phyloP scores from a whole-genome alignment of 2,888 invertebrate genomes.

The Bombyx huttoni region DNA sequence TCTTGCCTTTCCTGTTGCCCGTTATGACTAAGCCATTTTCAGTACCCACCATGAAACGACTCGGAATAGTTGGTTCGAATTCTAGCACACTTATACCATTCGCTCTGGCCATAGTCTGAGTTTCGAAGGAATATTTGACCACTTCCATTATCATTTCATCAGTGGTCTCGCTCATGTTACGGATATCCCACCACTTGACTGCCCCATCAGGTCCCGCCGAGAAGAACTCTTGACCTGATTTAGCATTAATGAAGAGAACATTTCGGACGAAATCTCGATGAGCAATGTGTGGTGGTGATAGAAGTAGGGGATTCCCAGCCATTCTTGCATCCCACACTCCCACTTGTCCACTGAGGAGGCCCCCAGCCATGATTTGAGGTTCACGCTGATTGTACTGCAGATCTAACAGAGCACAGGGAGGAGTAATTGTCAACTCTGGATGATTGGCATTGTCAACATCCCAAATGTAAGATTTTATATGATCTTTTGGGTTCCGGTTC shows the following conservation, averaged over 20 bases:
- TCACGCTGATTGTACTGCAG: constrained; percentile 90
- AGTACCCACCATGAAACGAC: constrained; percentile 81
- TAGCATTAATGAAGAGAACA: constrained; percentile 91
- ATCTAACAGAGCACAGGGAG: constrained; percentile 80
- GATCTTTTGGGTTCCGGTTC: constrained; percentile 62
- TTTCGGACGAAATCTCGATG: constrained; percentile 90
- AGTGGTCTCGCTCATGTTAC: constrained; percentile 75
- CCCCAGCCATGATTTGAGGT: constrained; percentile 75
- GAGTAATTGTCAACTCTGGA: constrained; percentile 78
- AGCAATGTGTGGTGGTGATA: constrained; percentile 82
- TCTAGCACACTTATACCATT: constrained; percentile 76
- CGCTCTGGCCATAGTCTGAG: constrained; percentile 64
- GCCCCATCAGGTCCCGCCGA: constrained; percentile 92
- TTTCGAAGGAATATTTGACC: constrained; percentile 62
- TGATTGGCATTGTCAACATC: constrained; percentile 89
- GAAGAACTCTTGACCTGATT: constrained; percentile 94
- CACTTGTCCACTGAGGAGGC: constrained; percentile 78
- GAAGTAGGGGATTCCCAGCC: constrained; percentile 79
- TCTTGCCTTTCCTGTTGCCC: constrained; percentile 81
- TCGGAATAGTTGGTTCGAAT: constrained; percentile 81
- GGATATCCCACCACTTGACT: constrained; percentile 84
- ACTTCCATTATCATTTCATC: constrained; percentile 79
- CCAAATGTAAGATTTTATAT: constrained; percentile 79
- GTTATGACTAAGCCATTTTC: constrained; percentile 76
- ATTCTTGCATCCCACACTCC: constrained; percentile 83